These are phyloP conservation scores for Casuarius casuarius DNA, from an alignment of 2,113 vertebrate genomes.

Conservation along the genomic window DNA sequence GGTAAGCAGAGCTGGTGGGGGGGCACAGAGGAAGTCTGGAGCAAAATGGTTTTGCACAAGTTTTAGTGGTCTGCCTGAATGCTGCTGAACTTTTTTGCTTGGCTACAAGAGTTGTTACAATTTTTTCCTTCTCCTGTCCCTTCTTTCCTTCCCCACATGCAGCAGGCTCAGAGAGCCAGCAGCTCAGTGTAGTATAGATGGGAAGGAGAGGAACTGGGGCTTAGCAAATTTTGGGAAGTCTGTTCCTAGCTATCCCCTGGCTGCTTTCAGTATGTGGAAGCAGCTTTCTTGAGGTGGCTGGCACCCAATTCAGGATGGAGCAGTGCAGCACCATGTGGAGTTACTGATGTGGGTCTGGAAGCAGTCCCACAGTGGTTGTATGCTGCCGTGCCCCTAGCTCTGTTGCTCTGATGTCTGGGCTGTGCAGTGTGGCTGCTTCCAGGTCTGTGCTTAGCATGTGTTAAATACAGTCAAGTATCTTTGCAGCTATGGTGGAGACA, in stretches of 20 bases:
- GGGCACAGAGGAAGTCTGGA: background rate
- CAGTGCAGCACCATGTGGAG: background rate
- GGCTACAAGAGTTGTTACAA: background rate
- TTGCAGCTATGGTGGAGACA: rapidly evolving
- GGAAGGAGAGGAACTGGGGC: background rate
- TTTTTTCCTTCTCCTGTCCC: background rate
- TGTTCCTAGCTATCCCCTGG: background rate
- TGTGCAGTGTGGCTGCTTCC: background rate
- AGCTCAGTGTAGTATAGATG: background rate
- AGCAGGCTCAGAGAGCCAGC: background rate
- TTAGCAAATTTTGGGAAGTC: background rate
- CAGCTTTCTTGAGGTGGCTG: background rate
- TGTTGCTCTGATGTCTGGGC: background rate
- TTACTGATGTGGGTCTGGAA: background rate
- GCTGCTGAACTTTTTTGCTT: background rate
- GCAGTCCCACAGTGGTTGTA: background rate
- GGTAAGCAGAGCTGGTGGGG: background rate
- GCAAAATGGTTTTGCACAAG: background rate
- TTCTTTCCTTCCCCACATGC: background rate
- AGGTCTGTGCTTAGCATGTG: background rate
- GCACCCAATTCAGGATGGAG: rapidly evolving
- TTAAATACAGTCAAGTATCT: rapidly evolving
- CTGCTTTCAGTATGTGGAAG: background rate
- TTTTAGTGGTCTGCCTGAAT: background rate
- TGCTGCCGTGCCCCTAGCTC: background rate